phyloP scores from a whole-genome alignment of 2,888 invertebrate genomes.

The Bhutanitis thaidina region DNA sequence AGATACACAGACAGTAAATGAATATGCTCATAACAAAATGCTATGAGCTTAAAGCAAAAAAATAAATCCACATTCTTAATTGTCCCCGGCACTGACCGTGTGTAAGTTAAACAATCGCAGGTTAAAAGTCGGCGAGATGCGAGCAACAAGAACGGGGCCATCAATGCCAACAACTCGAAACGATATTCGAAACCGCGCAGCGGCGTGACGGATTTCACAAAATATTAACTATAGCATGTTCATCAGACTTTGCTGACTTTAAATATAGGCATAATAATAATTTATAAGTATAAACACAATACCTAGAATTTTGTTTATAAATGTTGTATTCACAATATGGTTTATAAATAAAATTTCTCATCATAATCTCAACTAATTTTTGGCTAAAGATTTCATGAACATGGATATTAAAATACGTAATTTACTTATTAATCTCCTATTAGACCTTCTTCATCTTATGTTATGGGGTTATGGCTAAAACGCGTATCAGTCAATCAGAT shows the following conservation, averaged over 20 bases:
- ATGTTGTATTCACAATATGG: too few species aligned
- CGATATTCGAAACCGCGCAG: slow-evolving; percentile 32
- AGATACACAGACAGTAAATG: too few species aligned
- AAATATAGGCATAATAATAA: background rate
- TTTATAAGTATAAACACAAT: too few species aligned
- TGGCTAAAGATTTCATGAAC: too few species aligned
- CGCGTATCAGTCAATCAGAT: too few species aligned
- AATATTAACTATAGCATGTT: slow-evolving; percentile 50
- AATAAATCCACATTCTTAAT: slow-evolving; percentile 15
- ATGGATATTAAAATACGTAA: too few species aligned
- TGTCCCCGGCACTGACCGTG: background rate
- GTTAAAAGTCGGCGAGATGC: slow-evolving; percentile 12
- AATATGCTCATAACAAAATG: background rate
- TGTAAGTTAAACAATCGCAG: slow-evolving; percentile 12
- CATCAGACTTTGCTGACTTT: slow-evolving; percentile 3
- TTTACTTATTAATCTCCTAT: too few species aligned
- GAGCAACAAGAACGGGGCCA: slow-evolving; percentile 24
- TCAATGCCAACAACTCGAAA: slow-evolving; percentile 33
- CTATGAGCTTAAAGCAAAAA: slow-evolving; percentile 6
- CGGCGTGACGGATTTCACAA: slow-evolving; percentile 45
- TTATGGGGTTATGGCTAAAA: too few species aligned
- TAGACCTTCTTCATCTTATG: too few species aligned
- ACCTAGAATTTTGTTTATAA: too few species aligned
- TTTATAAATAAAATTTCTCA: too few species aligned
- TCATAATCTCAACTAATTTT: too few species aligned